Evolutionary conservation across 2,797 vertebrate species (phyloP).

Genomic region (Sebastes diaconus): DNA sequence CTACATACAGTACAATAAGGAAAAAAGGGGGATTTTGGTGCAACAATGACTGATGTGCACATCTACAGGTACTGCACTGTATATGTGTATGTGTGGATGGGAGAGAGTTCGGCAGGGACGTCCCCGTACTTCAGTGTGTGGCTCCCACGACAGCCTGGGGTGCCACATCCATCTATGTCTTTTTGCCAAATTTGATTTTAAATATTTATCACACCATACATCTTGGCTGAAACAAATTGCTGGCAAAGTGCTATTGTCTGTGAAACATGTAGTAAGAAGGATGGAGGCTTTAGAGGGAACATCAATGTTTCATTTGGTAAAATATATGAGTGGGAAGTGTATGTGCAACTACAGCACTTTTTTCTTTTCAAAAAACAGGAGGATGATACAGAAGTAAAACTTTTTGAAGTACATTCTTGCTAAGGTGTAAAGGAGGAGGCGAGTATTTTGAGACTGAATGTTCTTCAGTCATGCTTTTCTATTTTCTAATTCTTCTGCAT

Average conservation of each 20-base stretch:
- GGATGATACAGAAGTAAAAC: slow-evolving; percentile 61
- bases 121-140: slow-evolving; percentile 67
- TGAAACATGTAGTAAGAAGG: slow-evolving; percentile 93
- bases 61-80: slow-evolving; percentile 17
- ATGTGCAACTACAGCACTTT: slow-evolving; percentile 77
- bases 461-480: neutral
- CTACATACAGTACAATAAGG: neutral
- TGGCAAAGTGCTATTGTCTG: slow-evolving; percentile 98
- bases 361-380: slow-evolving; percentile 23
- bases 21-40: neutral
- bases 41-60: neutral
- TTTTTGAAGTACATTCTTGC: slow-evolving; percentile 39
- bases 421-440: neutral
- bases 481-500: neutral
- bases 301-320: slow-evolving; percentile 99
- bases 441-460: slow-evolving; percentile 7
- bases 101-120: slow-evolving; percentile 52
- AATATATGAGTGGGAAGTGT: slow-evolving; percentile 87
- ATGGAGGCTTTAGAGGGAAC: slow-evolving; percentile 94
- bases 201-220: slow-evolving; percentile 99
- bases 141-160: slow-evolving; percentile 85
- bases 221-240: slow-evolving; percentile 98
- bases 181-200: slow-evolving; percentile 99
- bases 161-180: slow-evolving; percentile 97
- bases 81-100: slow-evolving; percentile 12